Evolutionary conservation across 2,888 invertebrate species (phyloP).

Genomic region (Pristionchus maxplancki): DNA sequence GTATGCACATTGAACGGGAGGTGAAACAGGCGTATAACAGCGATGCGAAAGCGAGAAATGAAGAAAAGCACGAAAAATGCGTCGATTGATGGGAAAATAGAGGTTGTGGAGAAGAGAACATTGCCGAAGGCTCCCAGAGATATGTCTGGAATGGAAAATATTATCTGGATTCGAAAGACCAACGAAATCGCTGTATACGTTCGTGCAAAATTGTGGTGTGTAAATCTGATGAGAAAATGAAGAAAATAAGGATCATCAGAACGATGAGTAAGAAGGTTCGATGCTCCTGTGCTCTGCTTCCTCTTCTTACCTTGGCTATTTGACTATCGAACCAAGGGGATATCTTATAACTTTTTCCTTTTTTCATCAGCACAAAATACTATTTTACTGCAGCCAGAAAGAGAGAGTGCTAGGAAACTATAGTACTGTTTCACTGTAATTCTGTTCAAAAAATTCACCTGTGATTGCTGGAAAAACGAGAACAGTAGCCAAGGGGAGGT

Average conservation of each 20-base stretch:
- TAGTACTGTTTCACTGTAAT: too few relatives aligned
- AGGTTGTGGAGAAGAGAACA: background rate
- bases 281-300: background rate
- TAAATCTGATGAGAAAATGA: background rate
- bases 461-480: background rate
- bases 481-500: background rate
- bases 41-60: slow-evolving; percentile 87
- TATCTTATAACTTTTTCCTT: too few relatives aligned
- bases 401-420: too few relatives aligned
- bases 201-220: background rate
- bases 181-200: background rate
- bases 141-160: background rate
- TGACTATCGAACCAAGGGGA: too few relatives aligned
- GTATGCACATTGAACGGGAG: slow-evolving; percentile 85
- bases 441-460: background rate
- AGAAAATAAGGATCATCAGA: background rate
- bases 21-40: slow-evolving; percentile 87
- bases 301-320: background rate
- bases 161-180: too few relatives aligned
- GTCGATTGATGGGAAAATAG: background rate
- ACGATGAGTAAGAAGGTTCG: background rate
- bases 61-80: slow-evolving; percentile 54
- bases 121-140: background rate
- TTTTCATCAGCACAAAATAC: too few relatives aligned
- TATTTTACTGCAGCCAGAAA: too few relatives aligned